phyloP scores from a whole-genome alignment of 2,797 vertebrate genomes.

The Macropodus opercularis region DNA sequence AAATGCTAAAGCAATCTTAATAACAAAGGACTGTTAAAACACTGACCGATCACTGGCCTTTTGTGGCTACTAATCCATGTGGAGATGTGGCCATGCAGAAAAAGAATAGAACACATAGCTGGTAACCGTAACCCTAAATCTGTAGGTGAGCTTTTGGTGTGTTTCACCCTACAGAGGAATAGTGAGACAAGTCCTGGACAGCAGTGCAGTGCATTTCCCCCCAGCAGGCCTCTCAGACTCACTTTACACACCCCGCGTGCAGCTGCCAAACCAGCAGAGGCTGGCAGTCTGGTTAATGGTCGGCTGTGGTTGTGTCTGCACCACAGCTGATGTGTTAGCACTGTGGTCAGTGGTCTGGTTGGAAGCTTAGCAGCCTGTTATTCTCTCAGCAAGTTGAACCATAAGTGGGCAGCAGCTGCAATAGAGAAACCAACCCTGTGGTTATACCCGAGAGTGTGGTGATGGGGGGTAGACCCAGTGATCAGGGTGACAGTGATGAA shows the following conservation, averaged over 20 bases:
- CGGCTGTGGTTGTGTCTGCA: slow-evolving; percentile 46
- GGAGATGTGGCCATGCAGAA: too few relatives aligned
- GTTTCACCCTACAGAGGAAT: background rate
- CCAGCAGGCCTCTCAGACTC: slow-evolving; percentile 6
- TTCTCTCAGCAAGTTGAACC: slow-evolving; percentile 46
- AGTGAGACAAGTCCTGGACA: background rate
- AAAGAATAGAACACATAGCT: too few relatives aligned
- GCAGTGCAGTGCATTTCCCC: background rate
- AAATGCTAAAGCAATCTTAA: too few relatives aligned
- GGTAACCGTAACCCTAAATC: background rate
- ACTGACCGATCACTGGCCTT: too few relatives aligned
- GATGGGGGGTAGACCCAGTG: background rate
- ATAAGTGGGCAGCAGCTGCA: slow-evolving; percentile 25
- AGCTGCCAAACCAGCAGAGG: slow-evolving; percentile 58
- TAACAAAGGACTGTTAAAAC: too few relatives aligned
- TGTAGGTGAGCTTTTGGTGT: background rate
- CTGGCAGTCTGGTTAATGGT: slow-evolving; percentile 48
- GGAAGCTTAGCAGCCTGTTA: slow-evolving; percentile 52
- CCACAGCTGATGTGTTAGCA: slow-evolving; percentile 50
- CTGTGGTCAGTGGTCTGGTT: slow-evolving; percentile 55
- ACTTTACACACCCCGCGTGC: slow-evolving; percentile 19
- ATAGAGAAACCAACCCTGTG: slow-evolving; percentile 23
- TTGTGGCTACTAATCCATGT: too few relatives aligned
- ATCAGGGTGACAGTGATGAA: slow-evolving; percentile 18
- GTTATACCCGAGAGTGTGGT: slow-evolving; percentile 8